Evolutionary conservation across 2,888 invertebrate species (phyloP), one percentile per base, ranked within the genome.

Genomic region (Amphipoea oculea): DNA sequence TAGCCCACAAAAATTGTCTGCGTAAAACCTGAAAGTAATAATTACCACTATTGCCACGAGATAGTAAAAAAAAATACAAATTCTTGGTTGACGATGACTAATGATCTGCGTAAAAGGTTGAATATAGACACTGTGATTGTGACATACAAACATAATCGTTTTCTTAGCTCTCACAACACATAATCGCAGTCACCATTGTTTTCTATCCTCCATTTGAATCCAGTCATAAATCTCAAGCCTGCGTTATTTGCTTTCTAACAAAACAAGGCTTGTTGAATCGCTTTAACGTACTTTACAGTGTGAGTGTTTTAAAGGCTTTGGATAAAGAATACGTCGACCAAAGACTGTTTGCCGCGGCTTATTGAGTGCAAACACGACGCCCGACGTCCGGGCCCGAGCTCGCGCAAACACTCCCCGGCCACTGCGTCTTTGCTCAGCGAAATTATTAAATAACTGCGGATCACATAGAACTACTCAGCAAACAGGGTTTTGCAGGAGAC

Each of bases 351-450:
- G 93, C 92, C 83, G 86, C 90, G 89, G 91, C 91, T 94, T 94
- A 95, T 95, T 94, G 94, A 94, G 93, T 92, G 93, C 93, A 95
- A 94, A 94, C 94, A 94, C 85, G 82, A 82, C 80, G 86, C 84
- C 81, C 84, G 76, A 78, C 79, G 86, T 84, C 88, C 83, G 85
- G 82, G 79, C 75, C 60, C 87, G 78, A 29, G 76, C n/a, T 73
- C 75, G 83, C 83, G 88, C 91, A 91, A 91, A 93, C 92, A 92
- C 83, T 86, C 66, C 84, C 86, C 84, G 68, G 81, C 77, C 78
- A 69, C 71, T 86, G 78, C 86, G 76, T 86, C 90, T 91, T 91
- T 90, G 83, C 90, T 87, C 87, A 88, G 82, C 83, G 82, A 90
- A 91, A 91, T 92, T 89, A 91, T 91, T 90, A 87, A 90, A 90